phyloP scores from a whole-genome alignment of 2,888 invertebrate genomes.

The Eupithecia tripunctaria region DNA sequence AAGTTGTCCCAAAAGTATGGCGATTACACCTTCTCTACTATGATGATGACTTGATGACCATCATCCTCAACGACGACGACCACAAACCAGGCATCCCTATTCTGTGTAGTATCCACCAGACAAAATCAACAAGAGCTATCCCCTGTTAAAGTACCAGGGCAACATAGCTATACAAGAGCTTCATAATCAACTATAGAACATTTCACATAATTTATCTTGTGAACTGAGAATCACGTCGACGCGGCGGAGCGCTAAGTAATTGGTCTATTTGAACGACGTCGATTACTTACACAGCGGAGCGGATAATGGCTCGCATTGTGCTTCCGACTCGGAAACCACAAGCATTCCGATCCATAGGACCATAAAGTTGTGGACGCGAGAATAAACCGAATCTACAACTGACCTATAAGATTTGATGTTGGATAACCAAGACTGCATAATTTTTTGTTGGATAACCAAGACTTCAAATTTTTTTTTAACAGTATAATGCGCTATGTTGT shows the following conservation, averaged over 20 bases:
- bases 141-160: neutral
- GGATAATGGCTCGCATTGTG: slow-evolving; percentile 48
- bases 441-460: neutral
- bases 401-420: neutral
- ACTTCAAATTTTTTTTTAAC: neutral
- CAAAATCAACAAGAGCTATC: neutral
- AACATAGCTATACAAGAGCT: neutral
- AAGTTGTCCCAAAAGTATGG: neutral
- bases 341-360: slow-evolving; percentile 51
- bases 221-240: slow-evolving; percentile 24
- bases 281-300: slow-evolving; percentile 47
- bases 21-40: too few relatives aligned
- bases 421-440: neutral
- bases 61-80: neutral
- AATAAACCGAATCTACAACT: neutral
- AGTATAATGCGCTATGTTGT: neutral
- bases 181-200: neutral
- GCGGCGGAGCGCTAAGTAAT: slow-evolving; percentile 35
- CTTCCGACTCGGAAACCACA: slow-evolving; percentile 69
- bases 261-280: slow-evolving; percentile 29
- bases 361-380: slow-evolving; percentile 14
- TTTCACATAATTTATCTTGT: slow-evolving; percentile 22
- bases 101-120: neutral
- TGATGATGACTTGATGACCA: neutral
- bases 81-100: neutral